phyloP scores from a whole-genome alignment of 2,888 invertebrate species.

The Xylota sylvarum region DNA sequence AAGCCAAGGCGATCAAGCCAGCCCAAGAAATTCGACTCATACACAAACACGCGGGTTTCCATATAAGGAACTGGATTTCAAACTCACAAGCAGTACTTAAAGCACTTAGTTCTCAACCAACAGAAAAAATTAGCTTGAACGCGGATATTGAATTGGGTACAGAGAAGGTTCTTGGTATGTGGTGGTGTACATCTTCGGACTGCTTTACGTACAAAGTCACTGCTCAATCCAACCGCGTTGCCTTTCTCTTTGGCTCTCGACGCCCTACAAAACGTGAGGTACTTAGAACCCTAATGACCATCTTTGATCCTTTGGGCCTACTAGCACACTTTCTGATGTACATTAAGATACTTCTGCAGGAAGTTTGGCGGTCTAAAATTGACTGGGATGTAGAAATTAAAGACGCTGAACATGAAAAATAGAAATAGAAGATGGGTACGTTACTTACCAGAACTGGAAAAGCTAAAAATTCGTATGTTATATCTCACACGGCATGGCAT shows the following conservation, averaged over 20 bases:
- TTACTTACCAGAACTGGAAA: constrained; percentile 61
- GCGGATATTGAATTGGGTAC: too few species aligned
- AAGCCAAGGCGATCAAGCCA: constrained; percentile 60
- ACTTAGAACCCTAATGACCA: constrained; percentile 50
- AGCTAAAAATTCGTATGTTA: constrained; percentile 75
- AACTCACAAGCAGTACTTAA: neutral
- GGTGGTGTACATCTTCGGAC: constrained; percentile 52
- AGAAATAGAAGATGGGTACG: constrained; percentile 69
- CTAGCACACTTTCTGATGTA: constrained; percentile 72
- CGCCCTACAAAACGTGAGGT: constrained; percentile 59
- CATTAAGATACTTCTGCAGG: constrained; percentile 55
- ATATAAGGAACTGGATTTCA: constrained; percentile 76
- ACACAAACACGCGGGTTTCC: constrained; percentile 62
- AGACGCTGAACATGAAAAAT: constrained; percentile 68
- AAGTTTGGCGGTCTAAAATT: constrained; percentile 18
- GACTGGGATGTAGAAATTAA: constrained; percentile 39
- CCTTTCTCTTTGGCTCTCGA: neutral
- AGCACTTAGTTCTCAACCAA: neutral
- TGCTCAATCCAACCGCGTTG: neutral
- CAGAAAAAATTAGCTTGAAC: neutral
- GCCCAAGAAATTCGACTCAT: constrained; percentile 63
- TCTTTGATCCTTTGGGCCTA: constrained; percentile 64
- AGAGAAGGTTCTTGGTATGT: constrained; percentile 61
- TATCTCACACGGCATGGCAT: neutral
- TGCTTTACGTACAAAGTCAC: constrained; percentile 41